A percentile compares a stretch with the other conserved stretches of the same genome.
Conservation (phyloP, 2,888 invertebrate species). For the Nomada goodeniana region DNA sequence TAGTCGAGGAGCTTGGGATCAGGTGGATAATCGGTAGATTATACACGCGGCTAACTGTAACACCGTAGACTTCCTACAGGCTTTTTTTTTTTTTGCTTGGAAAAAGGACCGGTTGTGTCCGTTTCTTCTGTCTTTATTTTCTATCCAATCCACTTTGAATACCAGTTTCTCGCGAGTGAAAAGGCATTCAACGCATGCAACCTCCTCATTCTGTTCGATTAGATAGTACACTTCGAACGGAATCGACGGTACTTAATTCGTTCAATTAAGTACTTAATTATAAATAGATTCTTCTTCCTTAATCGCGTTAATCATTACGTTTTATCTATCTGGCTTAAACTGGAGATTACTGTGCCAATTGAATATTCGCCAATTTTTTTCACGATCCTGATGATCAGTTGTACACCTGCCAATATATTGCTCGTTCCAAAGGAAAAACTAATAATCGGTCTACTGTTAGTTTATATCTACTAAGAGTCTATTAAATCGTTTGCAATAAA, state of each 20-base stretch:
- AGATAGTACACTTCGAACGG: neutral
- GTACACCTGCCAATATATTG: neutral
- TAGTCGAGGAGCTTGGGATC: slow-evolving; percentile 71
- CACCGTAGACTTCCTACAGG: slow-evolving; percentile 47
- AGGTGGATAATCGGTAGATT: slow-evolving; percentile 75
- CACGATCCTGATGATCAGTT: neutral
- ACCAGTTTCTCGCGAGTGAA: slow-evolving; percentile 44
- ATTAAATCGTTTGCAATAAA: no score
- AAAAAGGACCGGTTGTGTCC: slow-evolving; percentile 43
- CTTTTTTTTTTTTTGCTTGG: slow-evolving; percentile 7
- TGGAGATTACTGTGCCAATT: neutral
- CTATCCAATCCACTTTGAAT: slow-evolving; percentile 36
- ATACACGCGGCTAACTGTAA: slow-evolving; percentile 72
- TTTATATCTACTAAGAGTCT: no score
- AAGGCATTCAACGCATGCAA: slow-evolving; percentile 50
- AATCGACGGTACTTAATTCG: slow-evolving; percentile 1
- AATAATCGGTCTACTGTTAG: no score
- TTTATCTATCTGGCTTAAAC: neutral
- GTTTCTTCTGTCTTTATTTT: slow-evolving; percentile 33
- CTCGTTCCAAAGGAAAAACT: no score
- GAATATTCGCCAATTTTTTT: neutral
- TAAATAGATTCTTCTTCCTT: neutral
- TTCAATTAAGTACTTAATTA: slow-evolving; percentile 5
- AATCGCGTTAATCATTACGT: neutral
- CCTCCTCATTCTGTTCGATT: slow-evolving; percentile 16